phyloP scores from a whole-genome alignment of 2,113 vertebrate species.

The Speoplatyrhinus poulsoni region DNA sequence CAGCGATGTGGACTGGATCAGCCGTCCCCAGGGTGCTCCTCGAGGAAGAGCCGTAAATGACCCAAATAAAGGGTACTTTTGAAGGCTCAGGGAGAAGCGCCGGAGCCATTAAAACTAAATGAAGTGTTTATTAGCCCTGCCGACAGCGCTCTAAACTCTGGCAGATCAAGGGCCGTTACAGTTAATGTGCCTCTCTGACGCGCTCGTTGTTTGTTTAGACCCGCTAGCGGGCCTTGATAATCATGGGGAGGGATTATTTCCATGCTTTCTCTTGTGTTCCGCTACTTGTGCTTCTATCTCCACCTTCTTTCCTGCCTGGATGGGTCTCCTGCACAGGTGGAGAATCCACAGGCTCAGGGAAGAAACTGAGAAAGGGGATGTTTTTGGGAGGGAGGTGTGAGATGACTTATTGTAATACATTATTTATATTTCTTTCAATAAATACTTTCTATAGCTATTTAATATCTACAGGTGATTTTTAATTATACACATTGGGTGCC shows the following conservation, averaged over 20 bases:
- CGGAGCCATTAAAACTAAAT: constrained; percentile 82
- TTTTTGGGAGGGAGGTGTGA: not conserved
- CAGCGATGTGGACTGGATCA: constrained; percentile 76
- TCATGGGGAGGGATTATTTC: constrained; percentile 27
- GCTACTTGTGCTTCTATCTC: constrained; percentile 8
- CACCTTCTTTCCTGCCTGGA: constrained; percentile 7
- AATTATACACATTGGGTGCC: constrained; percentile 37
- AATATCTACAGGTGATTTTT: not conserved
- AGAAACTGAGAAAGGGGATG: constrained; percentile 19
- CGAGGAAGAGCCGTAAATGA: constrained; percentile 82
- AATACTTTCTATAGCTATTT: not conserved
- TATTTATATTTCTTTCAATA: not conserved
- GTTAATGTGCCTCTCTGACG: constrained; percentile 75
- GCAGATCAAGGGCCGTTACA: constrained; percentile 81
- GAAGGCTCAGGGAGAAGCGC: constrained; percentile 77
- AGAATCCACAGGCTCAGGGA: not conserved
- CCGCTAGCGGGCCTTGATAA: constrained; percentile 53
- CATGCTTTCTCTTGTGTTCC: constrained; percentile 38
- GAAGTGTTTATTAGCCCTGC: constrained; percentile 85
- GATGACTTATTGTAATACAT: too few species aligned
- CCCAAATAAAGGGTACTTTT: constrained; percentile 84
- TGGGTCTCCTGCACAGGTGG: constrained; percentile 1
- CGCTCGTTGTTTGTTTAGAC: constrained; percentile 73
- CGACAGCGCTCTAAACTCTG: constrained; percentile 77
- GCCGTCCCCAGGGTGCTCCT: constrained; percentile 76